Conservation (phyloP, 2,888 invertebrate species). For the Melipona bicolor region DNA sequence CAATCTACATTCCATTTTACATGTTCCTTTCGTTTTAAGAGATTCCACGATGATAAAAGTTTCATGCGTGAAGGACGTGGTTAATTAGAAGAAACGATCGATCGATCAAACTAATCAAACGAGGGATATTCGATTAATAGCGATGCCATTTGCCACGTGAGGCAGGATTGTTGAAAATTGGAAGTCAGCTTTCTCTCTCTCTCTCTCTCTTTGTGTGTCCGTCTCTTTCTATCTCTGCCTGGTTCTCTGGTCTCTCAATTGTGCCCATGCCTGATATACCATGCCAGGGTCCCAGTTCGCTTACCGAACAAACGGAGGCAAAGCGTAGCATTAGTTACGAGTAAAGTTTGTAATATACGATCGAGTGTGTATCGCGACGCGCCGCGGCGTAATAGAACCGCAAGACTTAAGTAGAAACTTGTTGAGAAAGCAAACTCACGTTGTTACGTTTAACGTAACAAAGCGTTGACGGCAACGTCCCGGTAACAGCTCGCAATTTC, state of each 20-base stretch:
- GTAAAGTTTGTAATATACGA: constrained; percentile 71
- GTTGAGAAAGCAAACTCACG: constrained; percentile 60
- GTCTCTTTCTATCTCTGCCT: not conserved
- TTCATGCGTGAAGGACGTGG: not conserved
- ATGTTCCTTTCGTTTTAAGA: no score
- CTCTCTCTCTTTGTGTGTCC: not conserved
- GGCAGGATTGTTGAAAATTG: constrained; percentile 29
- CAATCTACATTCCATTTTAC: no score
- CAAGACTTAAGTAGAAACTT: constrained; percentile 66
- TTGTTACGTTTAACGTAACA: constrained; percentile 49
- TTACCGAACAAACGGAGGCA: constrained; percentile 65
- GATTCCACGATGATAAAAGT: not conserved
- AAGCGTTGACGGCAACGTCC: constrained; percentile 39
- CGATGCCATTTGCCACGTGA: not conserved
- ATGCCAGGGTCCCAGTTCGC: constrained; percentile 50
- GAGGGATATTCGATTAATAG: constrained; percentile 24
- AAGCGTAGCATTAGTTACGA: constrained; percentile 69
- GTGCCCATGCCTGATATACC: constrained; percentile 38
- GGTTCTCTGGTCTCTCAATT: constrained; percentile 39
- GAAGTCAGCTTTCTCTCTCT: constrained; percentile 27
- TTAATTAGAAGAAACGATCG: not conserved
- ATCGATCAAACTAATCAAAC: constrained; percentile 38
- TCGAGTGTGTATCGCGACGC: constrained; percentile 63
- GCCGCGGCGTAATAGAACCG: constrained; percentile 65
- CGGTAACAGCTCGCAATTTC: constrained; percentile 42